phyloP scores from a whole-genome alignment of 2,888 invertebrate species.

The Monoplex corrugatus region DNA sequence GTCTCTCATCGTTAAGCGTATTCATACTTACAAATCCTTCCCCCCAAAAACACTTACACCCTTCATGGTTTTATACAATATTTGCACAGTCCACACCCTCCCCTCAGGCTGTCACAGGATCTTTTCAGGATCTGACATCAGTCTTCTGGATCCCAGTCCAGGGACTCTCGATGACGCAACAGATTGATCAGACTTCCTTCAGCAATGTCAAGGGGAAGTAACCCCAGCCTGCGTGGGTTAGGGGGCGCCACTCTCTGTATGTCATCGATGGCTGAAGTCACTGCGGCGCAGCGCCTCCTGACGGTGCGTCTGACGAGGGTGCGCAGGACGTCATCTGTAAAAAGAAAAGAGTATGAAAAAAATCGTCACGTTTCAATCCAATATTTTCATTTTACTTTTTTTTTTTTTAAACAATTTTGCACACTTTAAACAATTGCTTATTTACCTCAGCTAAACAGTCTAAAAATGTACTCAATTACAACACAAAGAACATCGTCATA shows the following conservation, averaged over 20 bases:
- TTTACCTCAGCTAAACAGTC: no score
- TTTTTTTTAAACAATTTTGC: no score
- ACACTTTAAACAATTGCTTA: no score
- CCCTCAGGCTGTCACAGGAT: not conserved
- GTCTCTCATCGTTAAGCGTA: no score
- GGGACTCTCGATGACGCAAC: conserved; percentile 28
- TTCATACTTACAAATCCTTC: not conserved
- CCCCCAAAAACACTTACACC: not conserved
- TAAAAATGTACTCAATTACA: no score
- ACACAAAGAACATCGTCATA: no score
- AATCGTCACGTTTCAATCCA: no score
- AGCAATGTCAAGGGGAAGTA: conserved; percentile 48
- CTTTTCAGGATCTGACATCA: not conserved
- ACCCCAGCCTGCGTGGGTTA: conserved; percentile 48
- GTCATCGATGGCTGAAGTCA: conserved; percentile 49
- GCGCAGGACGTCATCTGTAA: conserved; percentile 54
- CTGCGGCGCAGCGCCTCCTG: conserved; percentile 52
- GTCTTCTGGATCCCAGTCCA: not conserved
- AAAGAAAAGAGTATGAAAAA: not conserved
- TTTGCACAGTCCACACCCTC: not conserved
- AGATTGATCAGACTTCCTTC: conserved; percentile 47
- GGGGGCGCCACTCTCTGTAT: conserved; percentile 50
- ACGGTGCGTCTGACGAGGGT: conserved; percentile 44
- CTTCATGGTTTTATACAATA: no score
- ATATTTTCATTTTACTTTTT: no score